Conservation (phyloP, 2,888 invertebrate genomes). For the Sialis fuliginosa region DNA sequence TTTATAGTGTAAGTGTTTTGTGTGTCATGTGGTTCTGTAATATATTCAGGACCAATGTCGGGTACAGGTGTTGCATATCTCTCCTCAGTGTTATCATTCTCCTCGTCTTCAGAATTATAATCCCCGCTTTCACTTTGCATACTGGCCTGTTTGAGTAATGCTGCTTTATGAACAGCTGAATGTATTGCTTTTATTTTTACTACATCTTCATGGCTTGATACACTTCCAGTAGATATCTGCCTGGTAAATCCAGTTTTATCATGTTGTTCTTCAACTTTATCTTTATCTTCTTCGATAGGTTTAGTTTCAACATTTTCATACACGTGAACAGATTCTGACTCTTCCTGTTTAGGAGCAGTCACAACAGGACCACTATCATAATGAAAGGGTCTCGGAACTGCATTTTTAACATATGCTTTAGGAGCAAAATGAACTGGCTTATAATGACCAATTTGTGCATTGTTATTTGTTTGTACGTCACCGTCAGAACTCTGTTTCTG, state of each 20-base stretch:
- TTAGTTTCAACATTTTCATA: not conserved
- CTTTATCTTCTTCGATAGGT: not conserved
- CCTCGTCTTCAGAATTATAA: not conserved
- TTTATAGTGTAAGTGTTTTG: not conserved
- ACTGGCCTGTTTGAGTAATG: not conserved
- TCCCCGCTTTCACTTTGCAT: not conserved
- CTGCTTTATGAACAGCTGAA: not conserved
- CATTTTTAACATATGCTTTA: conserved; percentile 20
- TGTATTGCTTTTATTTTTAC: not conserved
- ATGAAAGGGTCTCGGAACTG: conserved; percentile 21
- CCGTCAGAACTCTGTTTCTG: conserved; percentile 31
- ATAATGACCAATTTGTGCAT: conserved; percentile 4
- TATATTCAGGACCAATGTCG: not conserved
- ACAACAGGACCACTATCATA: conserved; percentile 14
- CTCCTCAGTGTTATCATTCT: not conserved
- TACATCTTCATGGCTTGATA: not conserved
- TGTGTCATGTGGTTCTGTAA: not conserved
- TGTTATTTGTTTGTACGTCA: conserved; percentile 17
- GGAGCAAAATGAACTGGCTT: conserved; percentile 12
- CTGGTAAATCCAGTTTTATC: not conserved
- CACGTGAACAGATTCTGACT: not conserved
- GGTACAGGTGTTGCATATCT: not conserved
- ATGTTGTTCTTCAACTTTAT: not conserved
- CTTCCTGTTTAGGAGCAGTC: conserved; percentile 11
- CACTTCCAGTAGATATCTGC: not conserved